Percentiles rank a stretch among this genome's conserved stretches.
Evolutionary conservation across 2,797 vertebrate species (phyloP).

Genomic region (Clarias fuscus): DNA sequence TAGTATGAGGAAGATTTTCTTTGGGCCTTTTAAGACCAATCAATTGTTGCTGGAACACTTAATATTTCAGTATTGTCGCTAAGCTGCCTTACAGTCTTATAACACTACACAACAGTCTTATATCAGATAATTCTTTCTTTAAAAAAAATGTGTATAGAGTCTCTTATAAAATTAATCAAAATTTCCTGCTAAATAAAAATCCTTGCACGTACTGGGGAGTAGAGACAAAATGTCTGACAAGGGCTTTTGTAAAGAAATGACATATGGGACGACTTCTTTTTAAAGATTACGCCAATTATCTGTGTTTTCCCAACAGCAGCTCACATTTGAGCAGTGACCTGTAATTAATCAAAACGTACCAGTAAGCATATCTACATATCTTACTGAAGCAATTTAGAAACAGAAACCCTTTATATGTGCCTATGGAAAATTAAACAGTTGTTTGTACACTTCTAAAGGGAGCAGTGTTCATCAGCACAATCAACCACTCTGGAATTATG

Average conservation of each 20-base stretch:
- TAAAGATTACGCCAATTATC: constrained; percentile 31
- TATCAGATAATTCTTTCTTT: not conserved
- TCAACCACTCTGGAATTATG: constrained; percentile 1
- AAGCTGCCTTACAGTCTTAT: not conserved
- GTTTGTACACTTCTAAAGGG: constrained; percentile 36
- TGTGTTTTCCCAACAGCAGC: not conserved
- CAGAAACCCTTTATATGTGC: constrained; percentile 21
- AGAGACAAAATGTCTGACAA: constrained; percentile 8
- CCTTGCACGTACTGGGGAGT: not conserved
- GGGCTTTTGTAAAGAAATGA: not conserved
- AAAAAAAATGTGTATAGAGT: not conserved
- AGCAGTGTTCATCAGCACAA: not conserved
- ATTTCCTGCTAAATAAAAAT: constrained; percentile 21
- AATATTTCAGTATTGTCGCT: too few relatives aligned
- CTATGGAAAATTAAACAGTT: constrained; percentile 44
- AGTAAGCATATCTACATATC: not conserved
- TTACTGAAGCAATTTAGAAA: constrained; percentile 19
- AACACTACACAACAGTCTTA: not conserved
- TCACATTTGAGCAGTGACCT: constrained; percentile 32
- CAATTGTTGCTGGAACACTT: too few relatives aligned
- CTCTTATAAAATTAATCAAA: constrained; percentile 26
- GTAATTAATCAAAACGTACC: constrained; percentile 42
- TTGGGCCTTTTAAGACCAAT: too few relatives aligned
- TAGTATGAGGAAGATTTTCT: too few relatives aligned
- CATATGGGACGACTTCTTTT: constrained; percentile 23